Evolutionary conservation across 2,113 vertebrate species (phyloP).

Genomic region (Tyrannus savana): DNA sequence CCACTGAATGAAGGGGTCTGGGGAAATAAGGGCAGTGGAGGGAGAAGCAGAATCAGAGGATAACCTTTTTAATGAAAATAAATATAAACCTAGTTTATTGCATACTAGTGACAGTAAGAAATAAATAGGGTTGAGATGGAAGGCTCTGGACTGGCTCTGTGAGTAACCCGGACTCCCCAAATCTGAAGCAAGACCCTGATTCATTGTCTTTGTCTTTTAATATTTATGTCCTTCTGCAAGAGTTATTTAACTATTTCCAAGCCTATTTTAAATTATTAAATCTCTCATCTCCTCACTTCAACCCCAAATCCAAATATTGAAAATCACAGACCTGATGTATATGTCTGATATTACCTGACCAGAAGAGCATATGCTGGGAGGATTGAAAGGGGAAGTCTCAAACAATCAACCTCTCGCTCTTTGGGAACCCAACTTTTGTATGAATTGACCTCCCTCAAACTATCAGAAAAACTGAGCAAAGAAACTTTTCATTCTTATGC

Average conservation of each 20-base stretch:
- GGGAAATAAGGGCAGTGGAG: not conserved
- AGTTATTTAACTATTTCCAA: not conserved
- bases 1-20: not conserved
- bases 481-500: not conserved
- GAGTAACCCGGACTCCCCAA: not conserved
- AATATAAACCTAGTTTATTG: not conserved
- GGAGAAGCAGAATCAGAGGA: not conserved
- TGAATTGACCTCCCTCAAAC: not conserved
- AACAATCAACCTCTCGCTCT: not conserved
- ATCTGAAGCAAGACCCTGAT: not conserved
- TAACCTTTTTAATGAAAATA: not conserved
- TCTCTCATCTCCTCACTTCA: not conserved
- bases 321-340: not conserved
- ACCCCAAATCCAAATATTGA: not conserved
- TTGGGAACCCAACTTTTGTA: not conserved
- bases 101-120: not conserved
- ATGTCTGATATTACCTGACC: not conserved
- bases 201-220: not conserved
- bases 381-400: not conserved
- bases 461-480: not conserved
- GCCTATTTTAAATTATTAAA: not conserved
- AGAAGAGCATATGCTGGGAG: not conserved
- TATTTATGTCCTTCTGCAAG: not conserved
- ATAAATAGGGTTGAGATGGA: accelerated
- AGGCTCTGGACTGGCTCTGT: not conserved